Base-by-base conservation (phyloP, 2,113 vertebrate genomes). In the Oryzias curvinotus region DNA sequence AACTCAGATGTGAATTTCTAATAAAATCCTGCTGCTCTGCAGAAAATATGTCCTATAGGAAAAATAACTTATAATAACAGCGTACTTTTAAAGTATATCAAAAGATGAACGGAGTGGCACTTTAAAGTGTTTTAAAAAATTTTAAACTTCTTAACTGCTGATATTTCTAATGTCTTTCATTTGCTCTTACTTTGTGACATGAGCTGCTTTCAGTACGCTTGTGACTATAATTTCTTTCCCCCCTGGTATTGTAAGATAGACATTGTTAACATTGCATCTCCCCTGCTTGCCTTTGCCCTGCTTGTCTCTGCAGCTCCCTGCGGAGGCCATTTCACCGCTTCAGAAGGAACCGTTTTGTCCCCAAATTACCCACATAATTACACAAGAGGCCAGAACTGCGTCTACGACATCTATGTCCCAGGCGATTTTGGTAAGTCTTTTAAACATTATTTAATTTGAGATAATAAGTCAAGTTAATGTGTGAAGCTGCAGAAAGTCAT, bases 361-460 rank as follows among this genome's bases (percentile, higher is more conserved):
- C 96, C 97, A 81, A 98, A 97, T 84, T 99, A 97, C 68, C 97
- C 97, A 10, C 96, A 94, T 89, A 99, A 98, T 92, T 99, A 99
- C 46, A 98, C 94, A 64, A 89, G 92, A 76, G 95, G 94, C 55
- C 96, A 97, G 83, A 95, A 92, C 79, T 99, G 97, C 81, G 81
- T 97, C 82, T 99, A 97, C 49, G 94, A 95, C 78, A 95, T 98
- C 85, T 94, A 95, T 5, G 97, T 98, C 84, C 94, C 95, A 1
- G 96, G 96, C 60, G 97, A 99, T 85, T 98, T 98, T 78, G 97
- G 97, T 99, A 91, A 97, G 95, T 57, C n/a, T 64, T 72, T 65
- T n/a, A 41, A 63, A 21, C 41, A 60, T 67, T 57, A 60, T 70
- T 80, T 81, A 45, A n/a, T 59, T 15, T 10, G 21, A 25, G 41